phyloP scores from a whole-genome alignment of 2,888 invertebrate genomes.

The Flexamia atlantica region DNA sequence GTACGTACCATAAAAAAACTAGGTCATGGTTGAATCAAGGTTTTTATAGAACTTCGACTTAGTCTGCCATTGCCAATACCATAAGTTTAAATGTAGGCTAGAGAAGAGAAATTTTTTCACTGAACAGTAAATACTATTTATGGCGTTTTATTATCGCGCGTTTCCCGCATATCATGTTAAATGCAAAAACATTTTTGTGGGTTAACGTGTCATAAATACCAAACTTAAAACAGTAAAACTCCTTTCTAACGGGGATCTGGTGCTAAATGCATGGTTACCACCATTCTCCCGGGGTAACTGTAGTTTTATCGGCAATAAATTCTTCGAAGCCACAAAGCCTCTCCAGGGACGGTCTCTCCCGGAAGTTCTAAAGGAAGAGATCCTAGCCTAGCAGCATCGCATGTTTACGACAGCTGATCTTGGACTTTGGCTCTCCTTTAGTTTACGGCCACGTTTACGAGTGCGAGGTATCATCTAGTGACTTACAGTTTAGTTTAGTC shows the following conservation, averaged over 20 bases:
- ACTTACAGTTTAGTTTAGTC: neutral
- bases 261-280: neutral
- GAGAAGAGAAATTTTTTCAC: too few relatives aligned
- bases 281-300: neutral
- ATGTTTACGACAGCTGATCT: constrained; percentile 4
- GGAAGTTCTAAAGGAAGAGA: neutral
- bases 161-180: too few relatives aligned
- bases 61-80: too few relatives aligned
- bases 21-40: too few relatives aligned
- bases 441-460: constrained; percentile 8
- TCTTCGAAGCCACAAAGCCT: constrained; percentile 6
- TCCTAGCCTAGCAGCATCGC: neutral
- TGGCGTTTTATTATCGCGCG: too few relatives aligned
- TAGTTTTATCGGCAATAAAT: constrained; percentile 33
- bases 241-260: neutral
- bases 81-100: too few relatives aligned
- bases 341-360: constrained; percentile 18
- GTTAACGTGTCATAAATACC: neutral
- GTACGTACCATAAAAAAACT: too few relatives aligned
- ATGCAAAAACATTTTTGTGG: too few relatives aligned
- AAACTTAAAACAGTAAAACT: neutral
- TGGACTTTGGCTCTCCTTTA: neutral
- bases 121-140: too few relatives aligned
- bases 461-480: neutral
- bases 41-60: too few relatives aligned